Evolutionary conservation across 2,797 vertebrate species (phyloP).

Genomic region (Propithecus perrieri): DNA sequence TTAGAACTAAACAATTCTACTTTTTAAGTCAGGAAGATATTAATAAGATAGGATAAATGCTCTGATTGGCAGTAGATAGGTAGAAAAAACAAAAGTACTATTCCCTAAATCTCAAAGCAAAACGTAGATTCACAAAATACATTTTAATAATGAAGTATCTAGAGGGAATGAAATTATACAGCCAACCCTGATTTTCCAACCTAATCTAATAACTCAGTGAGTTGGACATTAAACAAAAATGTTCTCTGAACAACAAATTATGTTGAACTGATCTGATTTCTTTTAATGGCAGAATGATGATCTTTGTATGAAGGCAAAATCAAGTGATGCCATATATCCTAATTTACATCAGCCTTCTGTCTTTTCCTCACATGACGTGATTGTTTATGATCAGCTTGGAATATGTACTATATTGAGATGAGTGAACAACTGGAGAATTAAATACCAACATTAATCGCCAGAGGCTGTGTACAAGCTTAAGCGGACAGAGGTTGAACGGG

Average conservation of each 20-base stretch:
- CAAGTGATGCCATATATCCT: background rate
- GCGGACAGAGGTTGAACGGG: background rate
- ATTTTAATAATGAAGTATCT: background rate
- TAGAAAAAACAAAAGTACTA: background rate
- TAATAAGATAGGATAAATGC: background rate
- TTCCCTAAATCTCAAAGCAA: background rate
- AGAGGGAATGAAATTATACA: background rate
- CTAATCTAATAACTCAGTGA: background rate
- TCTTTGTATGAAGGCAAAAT: conserved; percentile 9
- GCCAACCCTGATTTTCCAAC: background rate
- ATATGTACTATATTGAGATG: background rate
- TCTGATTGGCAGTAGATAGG: background rate
- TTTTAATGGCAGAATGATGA: background rate
- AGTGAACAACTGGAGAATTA: background rate
- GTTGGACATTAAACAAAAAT: background rate
- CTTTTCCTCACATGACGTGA: background rate
- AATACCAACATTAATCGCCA: background rate
- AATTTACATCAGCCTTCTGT: background rate
- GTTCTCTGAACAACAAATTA: background rate
- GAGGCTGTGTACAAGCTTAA: background rate
- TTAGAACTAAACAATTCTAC: background rate
- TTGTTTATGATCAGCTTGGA: background rate
- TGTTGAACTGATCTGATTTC: background rate
- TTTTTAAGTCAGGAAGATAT: background rate
- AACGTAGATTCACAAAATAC: background rate